Base-by-base conservation (phyloP, 2,888 invertebrate genomes). In the Nasonovia ribisnigri region DNA sequence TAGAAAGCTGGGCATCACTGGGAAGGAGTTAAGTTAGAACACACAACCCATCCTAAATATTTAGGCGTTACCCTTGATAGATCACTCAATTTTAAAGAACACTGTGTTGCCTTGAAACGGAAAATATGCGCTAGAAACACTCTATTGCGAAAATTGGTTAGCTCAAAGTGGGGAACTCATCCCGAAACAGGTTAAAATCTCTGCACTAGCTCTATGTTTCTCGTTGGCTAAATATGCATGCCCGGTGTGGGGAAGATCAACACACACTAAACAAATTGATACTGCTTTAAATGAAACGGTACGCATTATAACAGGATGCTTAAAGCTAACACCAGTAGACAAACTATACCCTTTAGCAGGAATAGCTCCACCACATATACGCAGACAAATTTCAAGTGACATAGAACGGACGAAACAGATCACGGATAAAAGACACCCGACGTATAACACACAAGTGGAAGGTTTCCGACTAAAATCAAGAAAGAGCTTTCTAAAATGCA, bases 1-100 rank as follows among this genome's bases (percentile, higher is more conserved):
- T 48, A 93, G 94, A 87, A 90, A 93, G 48, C 42, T 94, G 87
- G 77, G 90, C 29, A 90, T 94, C n/a, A 86, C 67, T 94, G 94
- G 94, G 54, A 90, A 48, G 94, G 92, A 42, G 88, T 91, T 46
- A 90, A 54, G 43, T 84, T 94, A 91, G 43, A 94, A 92, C 91
- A 94, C 67, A 89, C 90, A 46, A 5, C 42, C 11, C 86, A 87
- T 42, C 94, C 94, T 46, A 95, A 94, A 94, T 95, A 95, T 67
- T 88, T 95, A 43, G 94, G 94, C n/a, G 84, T 95, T 42, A 94
- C 90, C 67, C 94, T 95, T 46, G 94, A 95, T 93, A 88, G 94
- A 36, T 93, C 95, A 67, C 94, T 95, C 26, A 94, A 94, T 29
- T 94, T 94, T 92, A 95, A 94, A 91, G 43, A 91, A n/a, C 95